phyloP scores from a whole-genome alignment of 2,888 invertebrate genomes.

The Limnephilus marmoratus region DNA sequence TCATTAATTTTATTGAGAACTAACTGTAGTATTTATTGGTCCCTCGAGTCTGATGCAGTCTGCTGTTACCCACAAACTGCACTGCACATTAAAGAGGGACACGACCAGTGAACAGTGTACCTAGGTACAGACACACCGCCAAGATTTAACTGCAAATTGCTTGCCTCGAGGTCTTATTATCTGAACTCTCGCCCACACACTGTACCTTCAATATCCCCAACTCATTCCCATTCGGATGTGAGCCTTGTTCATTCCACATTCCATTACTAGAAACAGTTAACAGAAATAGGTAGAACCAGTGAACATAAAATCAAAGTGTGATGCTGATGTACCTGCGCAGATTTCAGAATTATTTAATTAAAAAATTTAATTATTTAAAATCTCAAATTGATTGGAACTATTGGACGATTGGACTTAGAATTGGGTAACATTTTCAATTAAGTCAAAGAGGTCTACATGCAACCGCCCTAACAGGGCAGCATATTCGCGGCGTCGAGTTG shows the following conservation, averaged over 20 bases:
- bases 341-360: too few species aligned
- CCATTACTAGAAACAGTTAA: background rate
- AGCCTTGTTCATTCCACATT: background rate
- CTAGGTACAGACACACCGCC: background rate
- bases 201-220: background rate
- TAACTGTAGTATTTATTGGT: background rate
- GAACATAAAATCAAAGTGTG: background rate
- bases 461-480: too few species aligned
- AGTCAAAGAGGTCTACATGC: too few species aligned
- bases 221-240: background rate
- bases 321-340: too few species aligned
- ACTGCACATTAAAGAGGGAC: background rate
- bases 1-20: background rate
- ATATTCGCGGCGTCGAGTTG: too few species aligned
- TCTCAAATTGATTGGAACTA: too few species aligned
- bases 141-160: constrained; percentile 26
- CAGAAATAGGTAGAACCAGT: background rate
- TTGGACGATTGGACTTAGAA: too few species aligned
- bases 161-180: background rate
- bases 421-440: too few species aligned
- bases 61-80: background rate
- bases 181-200: constrained; percentile 5
- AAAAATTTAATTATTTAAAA: too few species aligned
- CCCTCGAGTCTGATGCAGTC: background rate
- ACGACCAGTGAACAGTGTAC: background rate